Evolutionary conservation across 2,888 invertebrate species (phyloP).

Genomic region (Litoditis marina): DNA sequence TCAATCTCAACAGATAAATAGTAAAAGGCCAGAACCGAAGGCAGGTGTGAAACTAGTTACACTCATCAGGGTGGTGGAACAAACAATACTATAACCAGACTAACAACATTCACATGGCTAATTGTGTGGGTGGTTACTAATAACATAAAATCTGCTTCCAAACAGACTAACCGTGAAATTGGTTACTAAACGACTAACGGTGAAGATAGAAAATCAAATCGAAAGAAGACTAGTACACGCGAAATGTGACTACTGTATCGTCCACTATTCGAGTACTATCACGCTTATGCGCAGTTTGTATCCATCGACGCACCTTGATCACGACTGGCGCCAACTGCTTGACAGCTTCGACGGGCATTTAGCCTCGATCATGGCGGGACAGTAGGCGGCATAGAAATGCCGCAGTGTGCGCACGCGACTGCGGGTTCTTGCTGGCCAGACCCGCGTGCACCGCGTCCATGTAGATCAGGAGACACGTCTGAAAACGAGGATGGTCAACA

Average conservation of each 20-base stretch:
- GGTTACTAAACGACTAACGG: background rate
- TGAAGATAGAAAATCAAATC: background rate
- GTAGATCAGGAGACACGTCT: conserved; percentile 70
- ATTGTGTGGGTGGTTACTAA: too few species aligned
- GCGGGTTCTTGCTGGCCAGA: conserved; percentile 63
- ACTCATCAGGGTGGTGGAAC: too few species aligned
- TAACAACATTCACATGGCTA: too few species aligned
- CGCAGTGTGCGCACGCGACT: conserved; percentile 63
- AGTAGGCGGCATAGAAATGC: conserved; percentile 31
- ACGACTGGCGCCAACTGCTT: conserved; percentile 7
- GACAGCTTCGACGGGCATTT: conserved; percentile 12
- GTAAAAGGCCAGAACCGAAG: too few species aligned
- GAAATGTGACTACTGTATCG: too few species aligned
- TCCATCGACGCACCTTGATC: conserved; percentile 12
- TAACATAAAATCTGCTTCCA: too few species aligned
- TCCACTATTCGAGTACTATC: too few species aligned
- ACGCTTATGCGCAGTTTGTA: too few species aligned
- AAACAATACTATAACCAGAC: too few species aligned
- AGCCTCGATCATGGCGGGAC: conserved; percentile 6
- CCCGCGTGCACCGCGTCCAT: conserved; percentile 79
- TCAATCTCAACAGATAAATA: too few species aligned
- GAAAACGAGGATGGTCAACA: conserved; percentile 34
- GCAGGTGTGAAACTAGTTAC: too few species aligned
- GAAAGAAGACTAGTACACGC: too few species aligned
- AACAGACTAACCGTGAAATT: conserved; percentile 4